Evolutionary conservation across 1,140 invertebrate species (phyloP), one percentile per base, ranked within the genome.

Genomic region (Drosophila prosaltans): DNA sequence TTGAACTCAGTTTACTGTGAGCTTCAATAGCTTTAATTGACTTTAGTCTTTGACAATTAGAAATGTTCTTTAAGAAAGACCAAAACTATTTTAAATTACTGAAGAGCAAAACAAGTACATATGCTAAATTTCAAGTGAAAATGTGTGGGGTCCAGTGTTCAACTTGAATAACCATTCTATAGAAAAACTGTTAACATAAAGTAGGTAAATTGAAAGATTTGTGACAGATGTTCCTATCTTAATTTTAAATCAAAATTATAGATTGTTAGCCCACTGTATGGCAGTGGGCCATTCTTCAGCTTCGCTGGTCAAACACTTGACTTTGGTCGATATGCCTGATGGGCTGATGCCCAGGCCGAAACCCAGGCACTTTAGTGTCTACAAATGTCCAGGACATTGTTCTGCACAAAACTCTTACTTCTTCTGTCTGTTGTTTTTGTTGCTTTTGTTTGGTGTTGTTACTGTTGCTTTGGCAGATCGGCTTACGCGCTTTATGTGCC

Each of bases 401-500:
- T 61, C 63, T 69, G 72, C 63, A 16, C 57, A 59, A 70, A 69
- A 72, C 67, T 77, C 45, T 51, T 51, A 51, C 6, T 51, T 51
- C 9, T 51, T 30, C 4, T 16, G 75, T 76, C 79, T 76, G 16
- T 59, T 73, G 74, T 48, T 36, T 11, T 58, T 11, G 62, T 39
- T 67, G 69, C n/a, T 36, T 26, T 43, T 54, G 43, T 0, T 16
- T 16, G 16, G 16, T 16, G 16, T 58, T 74, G 72, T 62, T 75
- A 59, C 43, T 70, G 73, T 72, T 88, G 75, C 72, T 79, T 68
- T 83, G 72, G 57, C 69, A 85, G 82, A 85, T 86, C 82, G 84
- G 82, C 84, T 86, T 86, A 86, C 84, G 72, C 82, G 83, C 76
- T 86, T 88, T 86, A 88, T 89, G 76, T 75, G 73, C 69, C 76